These are phyloP conservation scores for Penaeus indicus DNA, from an alignment of 1,140 invertebrate genomes.

Conservation along the genomic window DNA sequence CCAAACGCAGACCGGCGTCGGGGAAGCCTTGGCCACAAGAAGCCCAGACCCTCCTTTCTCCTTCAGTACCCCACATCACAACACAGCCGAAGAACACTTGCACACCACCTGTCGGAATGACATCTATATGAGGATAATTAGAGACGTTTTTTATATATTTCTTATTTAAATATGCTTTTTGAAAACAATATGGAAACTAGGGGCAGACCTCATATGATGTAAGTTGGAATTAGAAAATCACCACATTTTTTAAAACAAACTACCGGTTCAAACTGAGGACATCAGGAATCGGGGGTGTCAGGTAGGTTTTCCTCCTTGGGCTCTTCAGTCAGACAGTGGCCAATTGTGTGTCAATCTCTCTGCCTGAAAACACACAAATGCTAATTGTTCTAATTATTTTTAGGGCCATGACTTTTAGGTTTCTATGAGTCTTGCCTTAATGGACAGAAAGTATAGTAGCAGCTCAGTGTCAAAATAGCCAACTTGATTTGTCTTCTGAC, in stretches of 20 bases:
- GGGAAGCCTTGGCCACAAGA: conserved; percentile 86
- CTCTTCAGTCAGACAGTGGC: conserved; percentile 74
- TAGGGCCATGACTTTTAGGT: no score
- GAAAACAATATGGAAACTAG: no score
- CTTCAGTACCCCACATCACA: conserved; percentile 79
- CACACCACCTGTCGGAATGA: conserved; percentile 71
- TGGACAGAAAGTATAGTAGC: no score
- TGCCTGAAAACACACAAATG: conserved; percentile 70
- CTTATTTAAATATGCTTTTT: no score
- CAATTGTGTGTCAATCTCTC: conserved; percentile 77
- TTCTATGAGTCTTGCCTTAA: no score
- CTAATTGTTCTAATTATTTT: conserved; percentile 61
- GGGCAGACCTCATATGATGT: no score
- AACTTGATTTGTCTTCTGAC: no score
- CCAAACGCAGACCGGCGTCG: conserved; percentile 84
- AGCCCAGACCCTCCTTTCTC: conserved; percentile 74
- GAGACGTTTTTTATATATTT: no score
- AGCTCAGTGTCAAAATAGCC: no score
- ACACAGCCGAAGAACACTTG: conserved; percentile 85
- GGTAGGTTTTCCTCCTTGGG: conserved; percentile 69
- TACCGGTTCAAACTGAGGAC: conserved; percentile 39
- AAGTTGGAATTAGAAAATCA: neutral
- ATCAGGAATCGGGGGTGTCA: conserved; percentile 53
- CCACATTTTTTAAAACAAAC: conserved; percentile 6
- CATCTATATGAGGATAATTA: no score